Conservation (phyloP, 2,113 vertebrate genomes). For the Ctenodactylus gundi region DNA sequence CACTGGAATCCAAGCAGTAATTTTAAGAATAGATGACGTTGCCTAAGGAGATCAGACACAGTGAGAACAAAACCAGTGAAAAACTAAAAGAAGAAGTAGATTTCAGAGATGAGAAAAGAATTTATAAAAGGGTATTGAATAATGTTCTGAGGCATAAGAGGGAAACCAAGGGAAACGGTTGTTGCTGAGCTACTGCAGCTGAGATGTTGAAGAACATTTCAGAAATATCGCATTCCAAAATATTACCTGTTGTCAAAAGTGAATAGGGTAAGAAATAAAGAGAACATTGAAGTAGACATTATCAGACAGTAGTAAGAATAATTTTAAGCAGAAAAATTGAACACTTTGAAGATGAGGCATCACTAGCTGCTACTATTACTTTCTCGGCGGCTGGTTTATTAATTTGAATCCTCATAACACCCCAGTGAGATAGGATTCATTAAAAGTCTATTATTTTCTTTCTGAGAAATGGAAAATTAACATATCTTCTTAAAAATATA, state of each 20-base stretch:
- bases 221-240: conserved; percentile 8
- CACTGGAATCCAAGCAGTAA: neutral
- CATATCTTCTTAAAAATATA: neutral
- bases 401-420: neutral
- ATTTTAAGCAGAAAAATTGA: neutral
- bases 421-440: neutral
- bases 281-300: neutral
- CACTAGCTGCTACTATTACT: neutral
- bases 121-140: neutral
- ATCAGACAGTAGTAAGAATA: neutral
- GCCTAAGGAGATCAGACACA: neutral
- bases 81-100: neutral
- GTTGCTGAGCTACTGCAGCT: neutral
- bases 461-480: neutral
- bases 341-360: neutral
- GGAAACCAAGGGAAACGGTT: neutral
- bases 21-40: neutral
- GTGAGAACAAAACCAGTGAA: neutral
- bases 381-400: neutral
- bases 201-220: conserved; percentile 27
- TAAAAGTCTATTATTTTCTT: neutral
- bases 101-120: neutral
- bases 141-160: neutral
- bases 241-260: conserved; percentile 11
- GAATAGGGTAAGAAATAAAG: neutral